A percentile compares a stretch with the other conserved stretches of the same genome.
phyloP scores from a whole-genome alignment of 2,888 invertebrate genomes.

The Hipparchia sbordonii region DNA sequence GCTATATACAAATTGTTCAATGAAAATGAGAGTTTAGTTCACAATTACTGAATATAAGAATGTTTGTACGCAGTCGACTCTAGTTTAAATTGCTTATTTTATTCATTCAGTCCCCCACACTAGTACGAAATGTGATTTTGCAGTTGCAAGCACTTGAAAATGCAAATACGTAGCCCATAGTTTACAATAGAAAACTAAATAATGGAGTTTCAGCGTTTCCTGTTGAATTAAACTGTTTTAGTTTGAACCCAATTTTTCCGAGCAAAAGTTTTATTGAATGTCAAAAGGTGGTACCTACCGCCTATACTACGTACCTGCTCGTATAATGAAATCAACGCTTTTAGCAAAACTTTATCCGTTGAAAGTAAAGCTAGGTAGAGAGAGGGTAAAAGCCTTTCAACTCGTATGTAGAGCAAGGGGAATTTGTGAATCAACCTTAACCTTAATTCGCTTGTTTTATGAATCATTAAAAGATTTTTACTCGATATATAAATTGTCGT shows the following conservation, averaged over 20 bases:
- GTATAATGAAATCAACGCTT: constrained; percentile 27
- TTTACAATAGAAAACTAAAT: constrained; percentile 32
- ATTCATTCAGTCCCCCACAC: too few species aligned
- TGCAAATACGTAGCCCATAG: constrained; percentile 3
- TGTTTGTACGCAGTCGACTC: too few species aligned
- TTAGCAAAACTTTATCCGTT: constrained; percentile 27
- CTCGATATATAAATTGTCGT: background rate
- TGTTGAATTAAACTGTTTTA: constrained; percentile 35
- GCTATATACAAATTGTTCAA: too few species aligned
- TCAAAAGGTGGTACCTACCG: constrained; percentile 30
- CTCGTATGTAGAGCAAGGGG: constrained; percentile 21
- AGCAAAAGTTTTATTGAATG: constrained; percentile 37
- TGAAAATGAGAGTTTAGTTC: too few species aligned
- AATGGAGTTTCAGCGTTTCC: constrained; percentile 31
- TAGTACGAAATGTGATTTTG: background rate
- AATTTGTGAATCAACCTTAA: constrained; percentile 19
- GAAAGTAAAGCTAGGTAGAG: constrained; percentile 20
- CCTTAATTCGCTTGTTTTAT: constrained; percentile 6
- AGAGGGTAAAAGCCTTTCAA: constrained; percentile 19
- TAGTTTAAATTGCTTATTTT: too few species aligned
- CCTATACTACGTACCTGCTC: background rate
- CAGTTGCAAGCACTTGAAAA: constrained; percentile 5
- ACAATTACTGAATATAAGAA: too few species aligned
- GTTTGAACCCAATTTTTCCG: constrained; percentile 30
- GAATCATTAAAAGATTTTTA: constrained; percentile 5